Evolutionary conservation across 2,888 invertebrate genomes (phyloP).

Genomic region (Apodemia zela): DNA sequence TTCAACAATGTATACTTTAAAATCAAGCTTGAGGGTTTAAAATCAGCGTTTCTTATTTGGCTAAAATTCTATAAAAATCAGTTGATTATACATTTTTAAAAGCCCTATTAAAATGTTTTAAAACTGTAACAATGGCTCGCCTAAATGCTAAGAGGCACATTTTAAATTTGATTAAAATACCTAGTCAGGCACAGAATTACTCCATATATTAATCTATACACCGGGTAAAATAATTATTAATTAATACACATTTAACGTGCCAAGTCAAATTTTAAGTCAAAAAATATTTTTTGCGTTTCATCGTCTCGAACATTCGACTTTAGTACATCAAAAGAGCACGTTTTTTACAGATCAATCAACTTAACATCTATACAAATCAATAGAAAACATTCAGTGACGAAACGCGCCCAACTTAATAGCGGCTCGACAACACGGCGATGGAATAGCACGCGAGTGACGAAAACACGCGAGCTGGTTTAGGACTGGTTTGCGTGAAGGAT

Average conservation of each 20-base stretch:
- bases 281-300: conserved; percentile 14
- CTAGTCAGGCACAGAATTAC: conserved; percentile 46
- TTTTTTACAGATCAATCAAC: neutral
- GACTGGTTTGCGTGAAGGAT: conserved; percentile 12
- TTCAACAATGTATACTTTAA: conserved; percentile 48
- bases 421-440: conserved; percentile 47
- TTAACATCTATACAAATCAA: conserved; percentile 9
- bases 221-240: conserved; percentile 13
- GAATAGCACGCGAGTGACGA: conserved; percentile 7
- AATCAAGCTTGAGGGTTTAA: conserved; percentile 49
- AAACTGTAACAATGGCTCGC: conserved; percentile 33
- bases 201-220: conserved; percentile 13
- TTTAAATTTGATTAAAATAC: conserved; percentile 56
- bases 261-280: conserved; percentile 10
- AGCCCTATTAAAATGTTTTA: conserved; percentile 39
- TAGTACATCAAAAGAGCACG: conserved; percentile 5
- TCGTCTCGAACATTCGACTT: neutral
- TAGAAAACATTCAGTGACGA: conserved; percentile 46
- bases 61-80: conserved; percentile 56
- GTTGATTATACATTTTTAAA: conserved; percentile 47
- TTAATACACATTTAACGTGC: conserved; percentile 12
- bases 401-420: conserved; percentile 75
- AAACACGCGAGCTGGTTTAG: conserved; percentile 11
- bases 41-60: conserved; percentile 51
- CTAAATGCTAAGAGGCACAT: conserved; percentile 42